Evolutionary conservation across 2,888 invertebrate genomes (phyloP), one percentile per base, ranked within the genome.

Genomic region (Thecophora atra): DNA sequence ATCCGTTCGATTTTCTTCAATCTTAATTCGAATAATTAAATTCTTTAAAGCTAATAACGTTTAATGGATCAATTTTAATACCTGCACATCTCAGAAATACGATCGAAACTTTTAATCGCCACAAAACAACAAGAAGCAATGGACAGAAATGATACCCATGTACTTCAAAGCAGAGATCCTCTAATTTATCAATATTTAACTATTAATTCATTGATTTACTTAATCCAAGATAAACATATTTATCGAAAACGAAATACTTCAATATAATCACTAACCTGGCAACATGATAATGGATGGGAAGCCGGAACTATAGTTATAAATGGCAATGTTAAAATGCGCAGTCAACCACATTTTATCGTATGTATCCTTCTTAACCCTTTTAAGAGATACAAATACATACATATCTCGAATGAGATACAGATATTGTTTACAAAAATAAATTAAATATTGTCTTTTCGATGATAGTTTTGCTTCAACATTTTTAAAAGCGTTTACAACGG

Each of bases 241-340:
- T 69, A 69, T 60, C 6, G 60, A 69, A 47, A 44, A 44, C 60
- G 60, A 68, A 68, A 60, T 24, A 62, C 24, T 54, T 60, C 19
- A 69, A 69, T 69, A 60, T 28, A 42, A 30, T 69, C 69, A 69
- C 69, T 69, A 69, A 69, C 69, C 69, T 69, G 69, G 60, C 69
- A 69, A 51, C 60, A 47, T 28, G 69, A 28, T 24, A 69, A 26
- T 60, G 30, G 28, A 44, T 47, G n/a, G 28, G 19, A 26, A 60
- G 60, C 69, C 51, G 60, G 69, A 13, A 69, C 24, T 26, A 42
- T 7, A 66, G 51, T 66, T 54, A 11, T 30, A 54, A 66, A 37
- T 67, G 19, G 54, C 37, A 66, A 66, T 19, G 30, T 54, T 37
- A 1, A 58, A 21, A 58, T 58, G 17, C 58, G 28, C 28, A n/a